Evolutionary conservation across 2,888 invertebrate species (phyloP).

Genomic region (Zelleria hepariella): DNA sequence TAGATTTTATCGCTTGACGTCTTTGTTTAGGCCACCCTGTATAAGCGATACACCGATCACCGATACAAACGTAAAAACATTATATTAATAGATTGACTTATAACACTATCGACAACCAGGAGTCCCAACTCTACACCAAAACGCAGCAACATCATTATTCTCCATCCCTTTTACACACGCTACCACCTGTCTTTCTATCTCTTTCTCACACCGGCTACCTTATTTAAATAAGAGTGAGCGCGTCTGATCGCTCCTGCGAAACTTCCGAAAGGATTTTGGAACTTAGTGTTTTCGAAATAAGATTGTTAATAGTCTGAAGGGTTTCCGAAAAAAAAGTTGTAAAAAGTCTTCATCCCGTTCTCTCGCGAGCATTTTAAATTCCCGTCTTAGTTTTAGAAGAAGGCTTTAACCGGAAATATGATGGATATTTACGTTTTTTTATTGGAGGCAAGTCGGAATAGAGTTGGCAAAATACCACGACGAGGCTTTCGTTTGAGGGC

Average conservation of each 20-base stretch:
- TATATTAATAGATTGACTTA: too few species aligned
- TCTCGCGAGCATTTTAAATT: conserved; percentile 17
- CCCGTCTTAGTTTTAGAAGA: conserved; percentile 42
- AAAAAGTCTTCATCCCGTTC: conserved; percentile 55
- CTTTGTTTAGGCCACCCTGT: too few species aligned
- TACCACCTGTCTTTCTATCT: conserved; percentile 28
- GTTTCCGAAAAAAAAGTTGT: conserved; percentile 27
- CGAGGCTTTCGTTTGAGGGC: too few species aligned
- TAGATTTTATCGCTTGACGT: too few species aligned
- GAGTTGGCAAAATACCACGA: background rate
- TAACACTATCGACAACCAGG: conserved; percentile 21
- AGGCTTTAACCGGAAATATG: conserved; percentile 47
- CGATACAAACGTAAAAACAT: too few species aligned
- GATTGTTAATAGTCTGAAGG: conserved; percentile 9
- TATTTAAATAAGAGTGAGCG: conserved; percentile 67
- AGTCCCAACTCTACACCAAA: conserved; percentile 43
- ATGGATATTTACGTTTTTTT: conserved; percentile 29
- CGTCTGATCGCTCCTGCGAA: conserved; percentile 28
- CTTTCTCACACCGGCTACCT: conserved; percentile 59
- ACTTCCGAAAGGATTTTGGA: conserved; percentile 19
- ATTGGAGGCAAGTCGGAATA: background rate
- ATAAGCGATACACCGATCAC: too few species aligned
- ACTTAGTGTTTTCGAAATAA: background rate
- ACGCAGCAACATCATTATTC: conserved; percentile 52
- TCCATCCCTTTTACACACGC: conserved; percentile 39